Percentiles rank a stretch among this genome's conserved stretches.
phyloP scores from a whole-genome alignment of 2,113 vertebrate species.

The Daphoenositta chrysoptera region DNA sequence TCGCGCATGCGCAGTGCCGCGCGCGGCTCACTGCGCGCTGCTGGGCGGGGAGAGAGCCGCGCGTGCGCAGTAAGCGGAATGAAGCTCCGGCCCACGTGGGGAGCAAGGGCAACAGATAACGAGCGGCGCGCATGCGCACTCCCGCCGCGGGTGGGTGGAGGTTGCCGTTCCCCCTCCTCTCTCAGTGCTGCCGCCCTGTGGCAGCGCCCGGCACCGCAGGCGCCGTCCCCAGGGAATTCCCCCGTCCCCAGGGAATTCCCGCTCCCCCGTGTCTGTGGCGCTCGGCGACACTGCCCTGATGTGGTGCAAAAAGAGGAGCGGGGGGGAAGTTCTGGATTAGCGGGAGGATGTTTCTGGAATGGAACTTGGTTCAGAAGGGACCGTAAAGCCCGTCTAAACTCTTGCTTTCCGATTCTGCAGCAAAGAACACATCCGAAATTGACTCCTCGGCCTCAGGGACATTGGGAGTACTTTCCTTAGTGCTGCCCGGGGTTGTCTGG shows the following conservation, averaged over 20 bases:
- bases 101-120: no score
- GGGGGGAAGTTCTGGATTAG: neutral
- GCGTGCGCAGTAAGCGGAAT: fast-evolving
- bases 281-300: fast-evolving
- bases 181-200: neutral
- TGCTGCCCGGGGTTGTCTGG: neutral
- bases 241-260: neutral
- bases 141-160: fast-evolving
- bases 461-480: fast-evolving
- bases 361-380: neutral
- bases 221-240: neutral
- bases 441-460: neutral
- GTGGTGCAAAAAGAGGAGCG: fast-evolving
- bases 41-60: fast-evolving
- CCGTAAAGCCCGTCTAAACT: no score
- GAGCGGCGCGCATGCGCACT: neutral
- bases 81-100: fast-evolving
- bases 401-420: neutral
- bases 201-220: neutral
- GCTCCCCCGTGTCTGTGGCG: no score
- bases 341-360: no score
- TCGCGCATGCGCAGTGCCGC: fast-evolving
- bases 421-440: no score
- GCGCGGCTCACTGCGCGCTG: fast-evolving
- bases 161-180: fast-evolving